phyloP scores from a whole-genome alignment of 2,113 vertebrate genomes.

The Sebastes schlegelii region DNA sequence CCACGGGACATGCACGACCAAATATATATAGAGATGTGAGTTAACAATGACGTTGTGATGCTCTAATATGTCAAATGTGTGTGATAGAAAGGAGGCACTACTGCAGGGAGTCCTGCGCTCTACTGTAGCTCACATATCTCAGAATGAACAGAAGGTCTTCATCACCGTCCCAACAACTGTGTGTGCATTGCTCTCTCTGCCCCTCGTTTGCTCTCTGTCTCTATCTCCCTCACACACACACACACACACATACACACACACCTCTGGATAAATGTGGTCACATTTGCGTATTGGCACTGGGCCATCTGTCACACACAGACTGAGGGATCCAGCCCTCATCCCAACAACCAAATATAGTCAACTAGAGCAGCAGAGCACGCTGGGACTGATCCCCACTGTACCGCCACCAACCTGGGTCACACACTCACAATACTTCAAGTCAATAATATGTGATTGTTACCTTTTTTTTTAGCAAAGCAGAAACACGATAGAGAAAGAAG shows the following conservation, averaged over 20 bases:
- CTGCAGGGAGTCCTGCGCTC: slow-evolving; percentile 20
- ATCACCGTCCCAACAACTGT: slow-evolving; percentile 46
- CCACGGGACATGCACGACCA: not conserved
- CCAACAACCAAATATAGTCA: slow-evolving; percentile 87
- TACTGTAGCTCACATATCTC: slow-evolving; percentile 39
- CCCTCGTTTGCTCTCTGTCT: slow-evolving; percentile 19
- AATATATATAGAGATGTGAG: not conserved
- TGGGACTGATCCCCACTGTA: slow-evolving; percentile 60
- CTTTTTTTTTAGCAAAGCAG: slow-evolving; percentile 10
- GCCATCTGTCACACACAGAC: slow-evolving; percentile 84
- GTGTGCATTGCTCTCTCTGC: slow-evolving; percentile 33
- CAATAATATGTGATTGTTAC: slow-evolving; percentile 36
- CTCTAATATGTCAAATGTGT: not conserved
- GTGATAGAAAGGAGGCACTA: not conserved
- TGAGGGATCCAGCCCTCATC: slow-evolving; percentile 76
- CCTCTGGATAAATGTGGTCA: slow-evolving; percentile 78
- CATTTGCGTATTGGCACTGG: slow-evolving; percentile 78
- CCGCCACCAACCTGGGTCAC: slow-evolving; percentile 56
- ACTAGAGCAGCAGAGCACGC: slow-evolving; percentile 69
- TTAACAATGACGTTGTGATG: slow-evolving; percentile 4
- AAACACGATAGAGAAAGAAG: not conserved
- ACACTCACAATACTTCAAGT: slow-evolving; percentile 29
- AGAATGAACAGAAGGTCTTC: slow-evolving; percentile 48
- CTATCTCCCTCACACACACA: slow-evolving; percentile 29
- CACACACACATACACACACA: slow-evolving; percentile 51